Evolutionary conservation across 53 echinoderm and acorn worm species (phyloP).

Genomic region (Temnopleurus reevesii): DNA sequence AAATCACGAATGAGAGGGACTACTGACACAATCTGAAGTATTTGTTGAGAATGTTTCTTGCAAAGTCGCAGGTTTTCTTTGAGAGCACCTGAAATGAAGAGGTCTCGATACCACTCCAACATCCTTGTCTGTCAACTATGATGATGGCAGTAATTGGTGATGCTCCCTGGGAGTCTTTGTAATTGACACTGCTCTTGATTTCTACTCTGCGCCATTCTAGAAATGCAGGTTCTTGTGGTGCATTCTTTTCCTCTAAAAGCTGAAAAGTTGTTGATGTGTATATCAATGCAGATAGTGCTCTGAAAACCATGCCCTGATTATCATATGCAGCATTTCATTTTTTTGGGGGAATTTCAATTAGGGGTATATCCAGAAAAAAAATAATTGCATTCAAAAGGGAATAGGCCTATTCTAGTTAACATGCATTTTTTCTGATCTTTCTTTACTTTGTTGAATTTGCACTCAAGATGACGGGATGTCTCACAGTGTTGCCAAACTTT

Average conservation of each 20-base stretch:
- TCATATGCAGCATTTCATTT: too few species aligned
- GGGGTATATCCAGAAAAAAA: too few species aligned
- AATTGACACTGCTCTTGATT: not conserved
- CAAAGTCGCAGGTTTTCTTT: too few species aligned
- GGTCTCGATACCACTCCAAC: not conserved
- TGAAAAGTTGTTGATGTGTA: not conserved
- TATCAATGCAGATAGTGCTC: too few species aligned
- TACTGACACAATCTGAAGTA: not conserved
- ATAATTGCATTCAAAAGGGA: too few species aligned
- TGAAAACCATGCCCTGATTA: too few species aligned
- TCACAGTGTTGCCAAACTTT: too few species aligned
- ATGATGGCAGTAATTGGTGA: conserved; percentile 6
- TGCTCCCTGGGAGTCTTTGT: not conserved
- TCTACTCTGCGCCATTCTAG: not conserved
- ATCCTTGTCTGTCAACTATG: not conserved
- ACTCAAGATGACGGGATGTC: too few species aligned
- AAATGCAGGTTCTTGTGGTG: not conserved
- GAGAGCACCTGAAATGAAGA: conserved; percentile 14
- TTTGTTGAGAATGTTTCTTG: not conserved
- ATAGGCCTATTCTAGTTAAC: too few species aligned
- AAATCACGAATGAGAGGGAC: not conserved
- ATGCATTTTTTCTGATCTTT: too few species aligned
- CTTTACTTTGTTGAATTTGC: too few species aligned
- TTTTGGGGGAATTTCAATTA: too few species aligned
- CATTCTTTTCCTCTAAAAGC: not conserved